Base-by-base conservation (phyloP, 2,113 vertebrate genomes). In the Myodes glareolus region DNA sequence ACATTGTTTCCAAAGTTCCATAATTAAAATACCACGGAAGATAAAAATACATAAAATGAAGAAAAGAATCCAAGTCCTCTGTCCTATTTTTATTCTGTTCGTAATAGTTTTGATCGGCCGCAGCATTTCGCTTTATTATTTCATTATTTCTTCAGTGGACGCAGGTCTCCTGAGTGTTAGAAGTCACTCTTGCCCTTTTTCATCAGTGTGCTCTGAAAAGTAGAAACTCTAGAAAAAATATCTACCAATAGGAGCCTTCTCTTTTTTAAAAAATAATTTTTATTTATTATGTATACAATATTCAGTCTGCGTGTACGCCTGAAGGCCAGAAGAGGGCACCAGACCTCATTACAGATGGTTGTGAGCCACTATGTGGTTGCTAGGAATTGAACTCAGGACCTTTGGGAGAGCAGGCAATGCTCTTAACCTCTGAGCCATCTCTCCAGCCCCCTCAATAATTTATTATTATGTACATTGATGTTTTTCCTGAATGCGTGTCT, bases 61-160 rank as follows among this genome's bases (percentile, higher is more conserved):
- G 33, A 94, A 73, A 93, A 91, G 82, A 81, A 86, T 76, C 5
- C 89, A 78, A 96, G 9, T 85, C 42, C 4, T 72, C 52, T 94
- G 47, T 87, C 61, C 90, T 36, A 85, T 42, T 91, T 97, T 90
- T 68, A 77, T 90, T 92, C 76, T 92, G 33, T 65, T 93, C 86
- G 42, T n/a, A 80, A 39, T 81, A 47, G 21, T 91, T 95, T 89
- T 23, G 75, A 86, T 88, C 76, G 89, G 33, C 42, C 81, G n/a
- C 84, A 61, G 72, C 36, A 92, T 75, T 12, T 72, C 1, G 7
- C n/a, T 52, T 52, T 1, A 13, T 55, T n/a, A 13, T 67, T 86
- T 86, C 33, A 33, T 47, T 33, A 36, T 36, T 47, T 86, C 88
- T 78, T 90, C 33, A 88, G 9, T 23, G 16, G 27, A 77, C 16